Evolutionary conservation across 1,140 invertebrate species (phyloP).

Genomic region (Drosophila dunni): DNA sequence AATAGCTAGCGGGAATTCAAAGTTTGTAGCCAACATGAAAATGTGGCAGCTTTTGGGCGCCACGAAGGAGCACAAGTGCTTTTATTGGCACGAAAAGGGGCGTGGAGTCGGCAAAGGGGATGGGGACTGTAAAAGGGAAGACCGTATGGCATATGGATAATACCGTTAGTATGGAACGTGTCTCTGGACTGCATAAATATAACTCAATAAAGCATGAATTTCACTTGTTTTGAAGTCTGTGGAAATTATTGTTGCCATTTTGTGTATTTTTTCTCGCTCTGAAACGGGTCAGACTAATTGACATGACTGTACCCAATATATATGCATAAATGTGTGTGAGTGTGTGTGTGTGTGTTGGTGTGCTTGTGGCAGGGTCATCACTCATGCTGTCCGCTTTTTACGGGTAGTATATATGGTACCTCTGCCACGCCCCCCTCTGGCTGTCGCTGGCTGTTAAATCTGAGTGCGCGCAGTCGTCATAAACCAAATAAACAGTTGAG

Average conservation of each 20-base stretch:
- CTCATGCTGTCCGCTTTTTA: slow-evolving; percentile 34
- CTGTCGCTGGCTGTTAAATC: slow-evolving; percentile 60
- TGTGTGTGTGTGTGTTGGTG: background rate
- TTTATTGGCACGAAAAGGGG: background rate
- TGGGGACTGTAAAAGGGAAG: background rate
- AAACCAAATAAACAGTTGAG: slow-evolving; percentile 77
- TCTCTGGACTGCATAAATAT: slow-evolving; percentile 3
- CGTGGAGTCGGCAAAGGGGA: too few relatives aligned
- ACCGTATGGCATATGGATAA: slow-evolving; percentile 3
- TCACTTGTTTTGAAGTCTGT: slow-evolving; percentile 14
- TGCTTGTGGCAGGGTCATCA: slow-evolving; percentile 20
- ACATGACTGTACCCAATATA: slow-evolving; percentile 3
- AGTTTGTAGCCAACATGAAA: slow-evolving; percentile 18
- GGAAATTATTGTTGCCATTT: slow-evolving; percentile 1
- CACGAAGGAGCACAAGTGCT: slow-evolving; percentile 3
- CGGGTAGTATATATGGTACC: background rate
- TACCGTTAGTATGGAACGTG: slow-evolving; percentile 31
- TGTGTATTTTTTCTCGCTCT: too few relatives aligned
- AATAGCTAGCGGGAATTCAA: background rate
- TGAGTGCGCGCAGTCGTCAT: slow-evolving; percentile 65
- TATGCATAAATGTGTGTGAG: background rate
- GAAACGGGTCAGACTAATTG: slow-evolving; percentile 19
- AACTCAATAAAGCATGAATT: slow-evolving; percentile 19
- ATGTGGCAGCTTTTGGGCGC: slow-evolving; percentile 42
- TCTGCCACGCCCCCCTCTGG: background rate